These are phyloP conservation scores for Struthidea cinerea DNA, from an alignment of 2,113 vertebrate species.

Conservation along the genomic window DNA sequence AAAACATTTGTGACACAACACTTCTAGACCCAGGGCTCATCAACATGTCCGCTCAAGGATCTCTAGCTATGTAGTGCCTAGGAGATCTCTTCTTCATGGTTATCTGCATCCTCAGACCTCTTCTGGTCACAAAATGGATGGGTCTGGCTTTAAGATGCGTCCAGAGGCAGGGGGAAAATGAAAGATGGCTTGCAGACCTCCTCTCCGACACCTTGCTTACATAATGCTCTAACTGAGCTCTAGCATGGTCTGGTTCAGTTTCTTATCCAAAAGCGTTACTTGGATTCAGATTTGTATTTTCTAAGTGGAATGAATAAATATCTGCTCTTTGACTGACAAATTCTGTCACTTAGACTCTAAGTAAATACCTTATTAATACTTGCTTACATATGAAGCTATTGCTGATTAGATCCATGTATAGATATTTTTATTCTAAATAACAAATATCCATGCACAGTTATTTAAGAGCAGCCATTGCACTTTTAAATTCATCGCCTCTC, in stretches of 20 bases:
- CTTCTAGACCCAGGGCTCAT: not conserved
- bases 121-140: not conserved
- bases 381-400: not conserved
- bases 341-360: not conserved
- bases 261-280: not conserved
- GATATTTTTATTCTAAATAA: not conserved
- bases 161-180: not conserved
- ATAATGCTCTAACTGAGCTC: not conserved
- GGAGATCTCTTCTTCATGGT: not conserved
- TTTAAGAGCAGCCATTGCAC: not conserved
- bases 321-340: not conserved
- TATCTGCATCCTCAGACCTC: not conserved
- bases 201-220: not conserved
- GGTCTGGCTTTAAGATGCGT: not conserved
- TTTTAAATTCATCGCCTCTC: not conserved
- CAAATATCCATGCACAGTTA: not conserved
- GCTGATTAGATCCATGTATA: not conserved
- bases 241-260: not conserved
- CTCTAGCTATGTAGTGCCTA: not conserved
- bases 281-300: not conserved
- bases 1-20: not conserved
- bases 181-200: not conserved
- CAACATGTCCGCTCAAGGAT: not conserved
- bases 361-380: not conserved
- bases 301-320: not conserved